Evolutionary conservation across 2,888 invertebrate genomes (phyloP), one percentile per base, ranked within the genome.

Genomic region (Rhopalosiphum nymphaeae): DNA sequence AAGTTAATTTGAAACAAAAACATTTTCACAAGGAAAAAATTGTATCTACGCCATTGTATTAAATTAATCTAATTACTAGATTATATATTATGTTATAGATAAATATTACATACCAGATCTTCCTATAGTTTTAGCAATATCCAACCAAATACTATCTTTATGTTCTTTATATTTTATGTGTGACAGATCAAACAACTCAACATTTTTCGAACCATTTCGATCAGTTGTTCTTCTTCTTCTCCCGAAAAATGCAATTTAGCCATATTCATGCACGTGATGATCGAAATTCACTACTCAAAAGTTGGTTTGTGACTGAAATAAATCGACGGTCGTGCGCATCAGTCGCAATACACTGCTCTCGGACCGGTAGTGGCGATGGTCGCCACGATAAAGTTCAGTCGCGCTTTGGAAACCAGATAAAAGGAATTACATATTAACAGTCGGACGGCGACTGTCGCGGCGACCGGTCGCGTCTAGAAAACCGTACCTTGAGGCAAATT

Each of bases 41-140:
- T 89, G 26, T 89, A 56, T 89, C 56, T 56, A 89, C 56, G 25
- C 56, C 42, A 89, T 46, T 90, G 16, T 67, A 67, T 90, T 67
- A 46, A 90, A 90, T 90, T 90, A 67, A 67, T 67, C 67, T 49
- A 67, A 90, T 89, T 61, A 67, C 67, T 61, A 46, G 46, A 61
- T 61, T 67, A 25, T 91, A 36, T 91, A 78, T 78, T 78, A 49
- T 78, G 10, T 26, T 91, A 91, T 78, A 91, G 36, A 49, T 91
- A 78, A 91, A 25, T 91, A 49, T 49, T 49, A 78, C 90, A 78
- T 91, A 91, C 90, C 90, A 91, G 67, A 91, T 91, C 78, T 91
- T 36, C 78, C 90, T 0, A 91, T 36, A 7, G 67, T 46, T n/a
- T 90, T 90, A 21, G 67, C 44, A 46, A 90, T 90, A 67, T 67